phyloP scores from a whole-genome alignment of 2,888 invertebrate genomes.

The Piscicola geometra region DNA sequence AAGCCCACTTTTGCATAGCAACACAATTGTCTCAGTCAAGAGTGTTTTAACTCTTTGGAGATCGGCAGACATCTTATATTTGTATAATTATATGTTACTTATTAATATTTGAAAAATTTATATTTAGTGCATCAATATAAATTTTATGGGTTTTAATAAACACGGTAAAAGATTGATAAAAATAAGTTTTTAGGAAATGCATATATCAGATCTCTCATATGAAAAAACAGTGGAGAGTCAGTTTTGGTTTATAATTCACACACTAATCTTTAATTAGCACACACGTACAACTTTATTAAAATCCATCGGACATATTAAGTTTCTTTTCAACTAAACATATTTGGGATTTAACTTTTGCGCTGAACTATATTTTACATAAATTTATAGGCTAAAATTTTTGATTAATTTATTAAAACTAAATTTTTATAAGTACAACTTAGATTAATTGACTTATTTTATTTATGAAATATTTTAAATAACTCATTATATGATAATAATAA shows the following conservation, averaged over 20 bases:
- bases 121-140: too few relatives aligned
- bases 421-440: neutral
- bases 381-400: neutral
- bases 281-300: neutral
- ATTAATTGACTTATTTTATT: neutral
- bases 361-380: too few relatives aligned
- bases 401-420: neutral
- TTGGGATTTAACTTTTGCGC: neutral
- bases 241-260: too few relatives aligned
- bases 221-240: too few relatives aligned
- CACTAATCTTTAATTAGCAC: too few relatives aligned
- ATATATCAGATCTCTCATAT: too few relatives aligned
- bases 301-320: constrained; percentile 3
- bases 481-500: neutral
- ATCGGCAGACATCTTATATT: constrained; percentile 28
- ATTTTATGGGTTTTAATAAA: too few relatives aligned
- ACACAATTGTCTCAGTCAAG: constrained; percentile 32
- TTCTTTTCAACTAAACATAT: constrained; percentile 15
- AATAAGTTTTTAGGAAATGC: too few relatives aligned
- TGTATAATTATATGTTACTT: too few relatives aligned
- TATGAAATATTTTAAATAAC: too few relatives aligned
- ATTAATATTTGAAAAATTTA: too few relatives aligned
- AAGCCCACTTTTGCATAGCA: constrained; percentile 35
- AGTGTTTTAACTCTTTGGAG: constrained; percentile 34
- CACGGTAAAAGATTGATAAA: too few relatives aligned